Evolutionary conservation across 2,797 vertebrate species (phyloP).

Genomic region (Pantherophis alleghaniensis): DNA sequence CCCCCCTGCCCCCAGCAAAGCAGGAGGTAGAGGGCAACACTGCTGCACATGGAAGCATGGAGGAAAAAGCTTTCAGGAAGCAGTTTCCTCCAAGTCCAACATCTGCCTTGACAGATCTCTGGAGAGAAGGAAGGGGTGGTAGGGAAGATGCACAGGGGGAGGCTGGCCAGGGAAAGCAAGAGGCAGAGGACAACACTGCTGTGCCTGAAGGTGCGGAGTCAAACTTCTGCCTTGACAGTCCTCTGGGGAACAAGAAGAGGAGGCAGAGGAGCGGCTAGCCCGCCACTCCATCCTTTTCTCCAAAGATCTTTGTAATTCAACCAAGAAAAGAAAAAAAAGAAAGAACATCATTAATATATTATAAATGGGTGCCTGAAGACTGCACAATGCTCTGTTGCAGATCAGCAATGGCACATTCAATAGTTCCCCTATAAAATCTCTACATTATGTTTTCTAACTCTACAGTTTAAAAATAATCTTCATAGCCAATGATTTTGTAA

Average conservation of each 20-base stretch:
- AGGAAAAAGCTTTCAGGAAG: neutral
- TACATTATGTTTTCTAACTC: conserved; percentile 48
- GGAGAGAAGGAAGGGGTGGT: neutral
- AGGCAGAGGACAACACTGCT: neutral
- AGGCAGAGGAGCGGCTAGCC: neutral
- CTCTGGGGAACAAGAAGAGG: neutral
- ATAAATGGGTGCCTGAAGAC: conserved; percentile 11
- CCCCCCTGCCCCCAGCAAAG: neutral
- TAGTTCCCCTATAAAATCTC: conserved; percentile 44
- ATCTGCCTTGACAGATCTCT: neutral
- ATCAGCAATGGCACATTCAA: neutral
- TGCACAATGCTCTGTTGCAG: neutral
- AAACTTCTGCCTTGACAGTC: neutral
- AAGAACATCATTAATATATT: conserved; percentile 48
- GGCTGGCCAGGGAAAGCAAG: neutral
- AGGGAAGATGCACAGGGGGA: no score
- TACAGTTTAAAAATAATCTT: conserved; percentile 45
- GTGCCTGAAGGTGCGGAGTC: neutral
- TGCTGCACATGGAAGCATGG: neutral
- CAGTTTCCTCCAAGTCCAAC: neutral
- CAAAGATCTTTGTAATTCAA: conserved; percentile 25
- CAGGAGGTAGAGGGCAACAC: neutral
- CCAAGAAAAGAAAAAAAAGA: conserved; percentile 6
- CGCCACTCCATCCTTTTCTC: neutral
- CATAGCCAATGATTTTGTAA: conserved; percentile 43